Evolutionary conservation across 2,797 vertebrate species (phyloP).

Genomic region (Onychomys torridus): DNA sequence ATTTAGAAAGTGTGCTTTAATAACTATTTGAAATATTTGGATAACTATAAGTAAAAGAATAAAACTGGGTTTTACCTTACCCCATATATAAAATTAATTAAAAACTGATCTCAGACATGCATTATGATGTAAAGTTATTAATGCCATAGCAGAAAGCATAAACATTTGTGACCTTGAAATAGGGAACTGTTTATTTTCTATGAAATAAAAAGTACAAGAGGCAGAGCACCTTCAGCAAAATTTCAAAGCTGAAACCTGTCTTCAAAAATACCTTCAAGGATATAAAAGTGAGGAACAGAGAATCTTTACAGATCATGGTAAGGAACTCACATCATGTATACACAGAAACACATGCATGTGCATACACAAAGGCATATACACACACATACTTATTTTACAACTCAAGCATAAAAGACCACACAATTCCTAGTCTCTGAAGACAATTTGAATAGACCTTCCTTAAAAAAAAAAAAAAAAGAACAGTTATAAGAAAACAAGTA

Average conservation of each 20-base stretch:
- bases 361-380: neutral
- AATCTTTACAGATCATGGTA: neutral
- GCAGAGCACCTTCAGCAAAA: neutral
- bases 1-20: neutral
- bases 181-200: neutral
- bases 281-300: neutral
- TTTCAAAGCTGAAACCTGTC: neutral
- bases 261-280: neutral
- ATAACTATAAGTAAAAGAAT: neutral
- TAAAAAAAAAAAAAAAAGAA: neutral
- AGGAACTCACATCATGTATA: neutral
- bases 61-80: neutral
- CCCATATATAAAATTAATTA: neutral
- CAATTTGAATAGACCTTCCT: neutral
- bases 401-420: neutral
- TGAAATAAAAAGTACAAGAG: neutral
- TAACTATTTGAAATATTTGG: neutral
- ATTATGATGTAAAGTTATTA: neutral
- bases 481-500: neutral
- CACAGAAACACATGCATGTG: neutral
- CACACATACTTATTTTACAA: neutral
- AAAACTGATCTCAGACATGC: neutral
- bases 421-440: neutral
- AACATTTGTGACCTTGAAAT: neutral
- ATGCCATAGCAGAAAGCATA: neutral